Percentiles rank a stretch among this genome's conserved stretches.
These are phyloP conservation scores for Semnornis frantzii DNA, from an alignment of 2,113 vertebrate genomes.

Conservation along the genomic window DNA sequence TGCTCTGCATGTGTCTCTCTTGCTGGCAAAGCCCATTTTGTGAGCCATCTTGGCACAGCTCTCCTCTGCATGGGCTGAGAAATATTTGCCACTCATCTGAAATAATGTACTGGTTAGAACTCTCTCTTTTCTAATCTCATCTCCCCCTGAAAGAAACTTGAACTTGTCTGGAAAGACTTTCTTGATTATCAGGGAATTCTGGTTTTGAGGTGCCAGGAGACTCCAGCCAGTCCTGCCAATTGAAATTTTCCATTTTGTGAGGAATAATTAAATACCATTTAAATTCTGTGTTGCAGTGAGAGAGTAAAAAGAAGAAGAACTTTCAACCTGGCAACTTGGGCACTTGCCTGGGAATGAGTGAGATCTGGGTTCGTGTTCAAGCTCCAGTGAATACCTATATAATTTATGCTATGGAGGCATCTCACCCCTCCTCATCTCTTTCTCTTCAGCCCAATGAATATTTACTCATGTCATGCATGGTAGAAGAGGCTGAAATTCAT, in stretches of 20 bases:
- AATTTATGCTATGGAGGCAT: not conserved
- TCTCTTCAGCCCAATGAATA: constrained; percentile 1
- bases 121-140: not conserved
- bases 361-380: not conserved
- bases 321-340: not conserved
- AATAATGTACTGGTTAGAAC: accelerated
- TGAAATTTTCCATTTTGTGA: not conserved
- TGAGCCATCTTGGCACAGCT: not conserved
- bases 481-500: not conserved
- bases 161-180: not conserved
- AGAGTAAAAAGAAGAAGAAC: not conserved
- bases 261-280: not conserved
- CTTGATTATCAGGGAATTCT: not conserved
- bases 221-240: not conserved
- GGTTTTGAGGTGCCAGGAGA: not conserved
- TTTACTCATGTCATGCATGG: constrained; percentile 23
- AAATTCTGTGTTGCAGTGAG: not conserved
- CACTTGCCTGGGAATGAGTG: not conserved
- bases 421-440: not conserved
- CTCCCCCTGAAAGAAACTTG: not conserved
- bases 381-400: not conserved
- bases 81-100: not conserved
- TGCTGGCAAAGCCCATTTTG: not conserved
- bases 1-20: not conserved
- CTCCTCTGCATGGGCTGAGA: not conserved